Conservation (phyloP, 35 echinoderm and acorn worm species). For the Apostichopus californicus region DNA sequence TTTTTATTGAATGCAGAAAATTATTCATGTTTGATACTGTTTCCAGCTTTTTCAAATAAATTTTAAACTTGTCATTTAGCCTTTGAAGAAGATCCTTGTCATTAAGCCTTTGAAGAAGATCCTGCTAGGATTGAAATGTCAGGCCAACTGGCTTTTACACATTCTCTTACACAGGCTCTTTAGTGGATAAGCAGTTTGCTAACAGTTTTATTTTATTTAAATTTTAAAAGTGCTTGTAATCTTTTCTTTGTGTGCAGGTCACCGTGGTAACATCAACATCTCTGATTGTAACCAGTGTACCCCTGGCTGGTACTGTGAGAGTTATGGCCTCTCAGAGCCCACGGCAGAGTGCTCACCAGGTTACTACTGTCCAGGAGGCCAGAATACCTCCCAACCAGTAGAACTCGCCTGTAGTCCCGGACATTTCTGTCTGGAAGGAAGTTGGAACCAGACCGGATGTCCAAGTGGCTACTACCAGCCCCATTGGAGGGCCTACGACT, state of each 20-base stretch:
- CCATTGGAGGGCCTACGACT: constrained; percentile 83
- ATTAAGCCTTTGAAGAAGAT: too few species aligned
- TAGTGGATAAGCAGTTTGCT: too few species aligned
- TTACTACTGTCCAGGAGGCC: constrained; percentile 91
- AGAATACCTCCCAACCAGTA: constrained; percentile 77
- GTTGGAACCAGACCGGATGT: constrained; percentile 84
- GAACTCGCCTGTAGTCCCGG: constrained; percentile 96
- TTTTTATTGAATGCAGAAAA: not conserved
- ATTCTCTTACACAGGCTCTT: too few species aligned
- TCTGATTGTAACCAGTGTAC: constrained; percentile 80
- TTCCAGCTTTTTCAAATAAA: too few species aligned
- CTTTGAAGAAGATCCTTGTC: too few species aligned
- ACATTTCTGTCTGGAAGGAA: constrained; percentile 84
- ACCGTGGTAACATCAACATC: constrained; percentile 75
- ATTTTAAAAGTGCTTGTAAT: too few species aligned
- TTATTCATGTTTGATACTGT: not conserved
- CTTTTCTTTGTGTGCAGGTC: constrained; percentile 11
- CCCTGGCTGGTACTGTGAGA: constrained; percentile 88
- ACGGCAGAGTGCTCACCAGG: constrained; percentile 68
- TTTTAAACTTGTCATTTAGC: too few species aligned
- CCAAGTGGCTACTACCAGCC: constrained; percentile 92
- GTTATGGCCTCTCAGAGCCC: constrained; percentile 70
- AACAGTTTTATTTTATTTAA: too few species aligned
- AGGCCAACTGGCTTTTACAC: too few species aligned
- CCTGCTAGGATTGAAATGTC: too few species aligned